Conservation (phyloP, 2,888 invertebrate species). For the Strigamia crassipes region DNA sequence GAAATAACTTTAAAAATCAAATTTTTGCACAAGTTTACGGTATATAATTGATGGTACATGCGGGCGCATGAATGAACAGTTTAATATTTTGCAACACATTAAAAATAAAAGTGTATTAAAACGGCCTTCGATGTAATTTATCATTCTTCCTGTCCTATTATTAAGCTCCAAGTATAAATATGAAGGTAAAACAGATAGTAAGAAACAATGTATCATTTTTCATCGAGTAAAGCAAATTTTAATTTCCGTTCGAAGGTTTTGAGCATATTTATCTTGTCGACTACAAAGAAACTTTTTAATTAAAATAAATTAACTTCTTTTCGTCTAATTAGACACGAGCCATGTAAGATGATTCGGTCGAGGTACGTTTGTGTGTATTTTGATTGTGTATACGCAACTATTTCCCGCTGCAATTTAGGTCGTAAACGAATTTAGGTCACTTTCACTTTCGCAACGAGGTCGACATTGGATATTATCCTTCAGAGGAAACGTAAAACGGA, state of each 20-base stretch:
- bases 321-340: background rate
- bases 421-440: constrained; percentile 42
- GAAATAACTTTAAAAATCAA: background rate
- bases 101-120: background rate
- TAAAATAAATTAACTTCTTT: background rate
- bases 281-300: background rate
- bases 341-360: background rate
- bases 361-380: background rate
- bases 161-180: background rate
- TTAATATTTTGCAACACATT: background rate
- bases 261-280: background rate
- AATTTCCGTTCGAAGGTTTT: too few species aligned
- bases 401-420: constrained; percentile 3
- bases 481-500: background rate
- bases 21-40: background rate
- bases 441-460: constrained; percentile 40
- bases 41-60: background rate
- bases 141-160: constrained; percentile 7
- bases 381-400: background rate
- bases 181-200: background rate
- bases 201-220: too few species aligned
- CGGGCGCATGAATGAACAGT: background rate
- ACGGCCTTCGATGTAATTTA: background rate
- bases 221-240: too few species aligned
- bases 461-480: background rate